Evolutionary conservation across 2,888 invertebrate species (phyloP).

Genomic region (Papilio demoleus): DNA sequence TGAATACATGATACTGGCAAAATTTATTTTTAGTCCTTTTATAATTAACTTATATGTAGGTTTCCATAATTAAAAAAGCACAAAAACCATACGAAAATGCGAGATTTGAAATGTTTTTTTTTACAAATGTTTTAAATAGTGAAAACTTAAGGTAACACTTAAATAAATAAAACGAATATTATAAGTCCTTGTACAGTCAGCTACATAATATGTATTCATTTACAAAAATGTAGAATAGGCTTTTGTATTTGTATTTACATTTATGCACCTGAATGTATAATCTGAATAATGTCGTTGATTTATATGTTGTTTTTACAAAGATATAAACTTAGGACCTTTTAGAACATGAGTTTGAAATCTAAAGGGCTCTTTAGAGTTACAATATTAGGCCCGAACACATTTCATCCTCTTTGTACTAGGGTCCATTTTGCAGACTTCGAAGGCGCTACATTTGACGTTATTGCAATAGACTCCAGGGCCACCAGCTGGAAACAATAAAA

Average conservation of each 20-base stretch:
- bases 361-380: constrained; percentile 47
- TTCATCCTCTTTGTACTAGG: constrained; percentile 85
- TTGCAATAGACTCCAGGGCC: constrained; percentile 85
- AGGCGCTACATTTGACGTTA: constrained; percentile 86
- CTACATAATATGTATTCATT: no score
- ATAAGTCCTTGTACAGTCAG: no score
- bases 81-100: background rate
- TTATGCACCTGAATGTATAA: no score
- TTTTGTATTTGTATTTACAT: no score
- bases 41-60: background rate
- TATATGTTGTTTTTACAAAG: no score
- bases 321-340: no score
- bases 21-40: background rate
- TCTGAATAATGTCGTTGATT: no score
- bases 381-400: constrained; percentile 82
- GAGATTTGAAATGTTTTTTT: background rate
- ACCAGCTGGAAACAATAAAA: constrained; percentile 58
- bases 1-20: background rate
- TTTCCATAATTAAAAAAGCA: background rate
- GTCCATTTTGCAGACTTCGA: constrained; percentile 87
- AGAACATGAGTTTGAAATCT: no score
- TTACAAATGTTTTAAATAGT: background rate
- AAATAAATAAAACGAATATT: no score
- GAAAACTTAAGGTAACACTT: no score
- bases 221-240: no score